Percentiles rank a stretch among this genome's conserved stretches.
Evolutionary conservation across 2,797 vertebrate species (phyloP).

Genomic region (Tangara arthus): DNA sequence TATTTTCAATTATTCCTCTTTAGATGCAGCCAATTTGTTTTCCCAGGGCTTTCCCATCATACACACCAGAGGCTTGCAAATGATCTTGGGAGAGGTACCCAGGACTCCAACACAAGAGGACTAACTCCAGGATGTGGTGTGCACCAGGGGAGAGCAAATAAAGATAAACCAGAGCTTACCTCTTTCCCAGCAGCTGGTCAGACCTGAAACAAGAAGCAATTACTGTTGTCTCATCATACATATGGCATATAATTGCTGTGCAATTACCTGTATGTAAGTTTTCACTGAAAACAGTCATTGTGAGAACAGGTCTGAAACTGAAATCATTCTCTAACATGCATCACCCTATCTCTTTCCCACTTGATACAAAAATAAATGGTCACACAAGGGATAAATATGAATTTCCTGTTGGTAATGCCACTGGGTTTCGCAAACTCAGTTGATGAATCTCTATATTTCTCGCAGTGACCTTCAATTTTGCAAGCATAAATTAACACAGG

Average conservation of each 20-base stretch:
- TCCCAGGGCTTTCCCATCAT: not conserved
- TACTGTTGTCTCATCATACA: not conserved
- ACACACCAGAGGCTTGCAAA: not conserved
- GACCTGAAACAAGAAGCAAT: not conserved
- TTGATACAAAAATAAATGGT: not conserved
- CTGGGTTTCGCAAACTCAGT: not conserved
- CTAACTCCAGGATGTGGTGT: not conserved
- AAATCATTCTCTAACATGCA: not conserved
- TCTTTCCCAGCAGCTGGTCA: not conserved
- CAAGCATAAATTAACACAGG: not conserved
- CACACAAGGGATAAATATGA: not conserved
- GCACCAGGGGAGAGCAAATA: not conserved
- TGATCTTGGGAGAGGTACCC: not conserved
- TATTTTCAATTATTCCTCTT: not conserved
- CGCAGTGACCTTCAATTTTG: not conserved
- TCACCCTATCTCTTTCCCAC: not conserved
- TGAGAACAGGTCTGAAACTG: not conserved
- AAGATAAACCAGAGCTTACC: not conserved
- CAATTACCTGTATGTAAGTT: not conserved
- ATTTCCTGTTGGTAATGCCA: not conserved
- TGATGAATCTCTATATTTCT: not conserved
- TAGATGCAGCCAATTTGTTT: not conserved
- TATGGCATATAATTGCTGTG: not conserved
- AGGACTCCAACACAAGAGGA: not conserved
- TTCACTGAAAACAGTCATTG: not conserved